Evolutionary conservation across 2,888 invertebrate genomes (phyloP), one percentile per base, ranked within the genome.

Genomic region (Thumatha senex): DNA sequence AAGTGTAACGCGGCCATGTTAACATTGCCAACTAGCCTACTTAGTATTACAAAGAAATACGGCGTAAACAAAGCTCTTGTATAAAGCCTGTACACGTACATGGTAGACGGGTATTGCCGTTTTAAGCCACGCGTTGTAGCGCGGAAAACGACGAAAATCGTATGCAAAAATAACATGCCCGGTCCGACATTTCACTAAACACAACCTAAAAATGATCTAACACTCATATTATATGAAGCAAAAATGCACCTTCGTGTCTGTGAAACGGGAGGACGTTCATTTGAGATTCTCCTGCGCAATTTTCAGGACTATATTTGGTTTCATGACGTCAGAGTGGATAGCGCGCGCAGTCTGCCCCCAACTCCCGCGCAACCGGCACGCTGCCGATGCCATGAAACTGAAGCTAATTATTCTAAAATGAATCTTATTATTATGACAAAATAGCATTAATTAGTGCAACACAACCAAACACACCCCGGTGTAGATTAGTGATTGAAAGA

Each of bases 81-180:
- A 2, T 11, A 24, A 24, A 31, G 31, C 9, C 10, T 31, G 54
- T 56, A 56, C 57, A 65, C n/a, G 54, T 56, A 56, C 57, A 65
- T 9, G 67, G 64, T 57, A 59, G 70, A 68, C 74, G 71, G 70
- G 70, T 79, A 84, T 89, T 83, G 85, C 90, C 90, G 89, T 90
- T 89, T 90, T 75, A 88, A 89, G 90, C 70, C 86, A 85, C 81
- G 83, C 82, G 76, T 63, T 63, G 61, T 58, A 62, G 70, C 77
- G 78, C 73, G 72, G 81, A 80, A 84, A 83, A 81, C 84, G 80
- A 78, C 79, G 85, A 81, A 85, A 84, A 85, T 80, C 67, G 80
- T 79, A 82, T 78, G 86, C 89, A 82, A 89, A 91, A 91, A 91
- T 91, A 91, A 89, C 90, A 84, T 77, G 66, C 76, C 76, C 76